These are phyloP conservation scores for Mormyrus lacerda DNA, from an alignment of 2,113 vertebrate genomes.

Conservation along the genomic window DNA sequence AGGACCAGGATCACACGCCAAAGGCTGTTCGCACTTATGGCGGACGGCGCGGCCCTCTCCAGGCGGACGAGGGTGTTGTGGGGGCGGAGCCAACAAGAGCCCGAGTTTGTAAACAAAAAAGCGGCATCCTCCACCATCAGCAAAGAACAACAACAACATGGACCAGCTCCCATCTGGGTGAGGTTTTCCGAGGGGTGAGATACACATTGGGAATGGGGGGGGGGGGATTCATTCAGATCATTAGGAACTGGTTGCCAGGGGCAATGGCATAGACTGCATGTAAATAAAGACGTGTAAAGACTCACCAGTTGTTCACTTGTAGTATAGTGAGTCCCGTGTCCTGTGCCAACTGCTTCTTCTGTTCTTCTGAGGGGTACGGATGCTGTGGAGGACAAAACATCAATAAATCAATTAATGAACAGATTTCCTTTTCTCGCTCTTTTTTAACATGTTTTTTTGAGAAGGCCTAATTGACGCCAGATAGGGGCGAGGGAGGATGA, in stretches of 20 bases:
- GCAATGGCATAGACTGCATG: constrained; percentile 45
- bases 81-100: constrained; percentile 19
- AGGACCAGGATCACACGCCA: neutral
- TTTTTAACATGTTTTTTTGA: constrained; percentile 5
- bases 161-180: constrained; percentile 51
- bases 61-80: neutral
- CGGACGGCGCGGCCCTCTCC: neutral
- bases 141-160: constrained; percentile 44
- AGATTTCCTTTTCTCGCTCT: constrained; percentile 8
- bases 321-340: constrained; percentile 99
- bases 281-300: constrained; percentile 59
- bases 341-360: constrained; percentile 99
- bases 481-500: constrained; percentile 14
- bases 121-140: constrained; percentile 27
- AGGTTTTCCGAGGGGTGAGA: constrained; percentile 53
- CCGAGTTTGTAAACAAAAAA: constrained; percentile 44
- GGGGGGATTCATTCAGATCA: constrained; percentile 58
- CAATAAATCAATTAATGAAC: constrained; percentile 36
- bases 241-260: constrained; percentile 56
- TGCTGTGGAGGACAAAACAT: constrained; percentile 61
- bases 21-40: neutral
- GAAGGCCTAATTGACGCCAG: constrained; percentile 20
- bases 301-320: constrained; percentile 99
- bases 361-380: constrained; percentile 98
- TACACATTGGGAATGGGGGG: constrained; percentile 3